phyloP scores from a whole-genome alignment of 2,888 invertebrate genomes.

The Megalurothrips usitatus region DNA sequence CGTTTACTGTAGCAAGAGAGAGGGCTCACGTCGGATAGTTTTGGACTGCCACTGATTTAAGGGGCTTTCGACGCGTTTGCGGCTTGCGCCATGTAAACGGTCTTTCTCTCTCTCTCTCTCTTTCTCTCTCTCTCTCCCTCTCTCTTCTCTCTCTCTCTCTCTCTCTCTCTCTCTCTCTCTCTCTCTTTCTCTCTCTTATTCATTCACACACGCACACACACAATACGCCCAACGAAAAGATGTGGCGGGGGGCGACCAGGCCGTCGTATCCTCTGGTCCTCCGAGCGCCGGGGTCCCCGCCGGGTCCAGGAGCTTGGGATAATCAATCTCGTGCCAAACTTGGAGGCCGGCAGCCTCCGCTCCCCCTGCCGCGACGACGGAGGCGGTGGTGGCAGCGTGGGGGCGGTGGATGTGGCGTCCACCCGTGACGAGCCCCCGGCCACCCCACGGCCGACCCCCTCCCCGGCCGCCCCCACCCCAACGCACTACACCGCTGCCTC shows the following conservation, averaged over 20 bases:
- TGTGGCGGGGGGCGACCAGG: neutral
- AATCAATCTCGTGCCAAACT: slow-evolving; percentile 23
- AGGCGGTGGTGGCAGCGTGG: neutral
- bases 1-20: too few species aligned
- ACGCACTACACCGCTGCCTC: neutral
- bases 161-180: too few species aligned
- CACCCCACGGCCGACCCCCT: neutral
- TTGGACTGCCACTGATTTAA: too few species aligned
- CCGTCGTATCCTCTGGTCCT: too few species aligned
- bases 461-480: neutral
- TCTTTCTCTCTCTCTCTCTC: too few species aligned
- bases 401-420: neutral
- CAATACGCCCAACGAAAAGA: neutral
- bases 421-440: neutral
- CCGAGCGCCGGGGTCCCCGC: neutral
- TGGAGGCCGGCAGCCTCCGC: neutral
- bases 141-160: too few species aligned
- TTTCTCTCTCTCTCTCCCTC: too few species aligned
- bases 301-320: slow-evolving; percentile 3
- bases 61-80: too few species aligned
- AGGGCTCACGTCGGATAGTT: too few species aligned
- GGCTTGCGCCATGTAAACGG: too few species aligned
- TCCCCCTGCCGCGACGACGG: neutral
- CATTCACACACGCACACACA: too few species aligned
- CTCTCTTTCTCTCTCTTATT: too few species aligned